Conservation (phyloP, 2,113 vertebrate genomes). For the Dinomys branickii region DNA sequence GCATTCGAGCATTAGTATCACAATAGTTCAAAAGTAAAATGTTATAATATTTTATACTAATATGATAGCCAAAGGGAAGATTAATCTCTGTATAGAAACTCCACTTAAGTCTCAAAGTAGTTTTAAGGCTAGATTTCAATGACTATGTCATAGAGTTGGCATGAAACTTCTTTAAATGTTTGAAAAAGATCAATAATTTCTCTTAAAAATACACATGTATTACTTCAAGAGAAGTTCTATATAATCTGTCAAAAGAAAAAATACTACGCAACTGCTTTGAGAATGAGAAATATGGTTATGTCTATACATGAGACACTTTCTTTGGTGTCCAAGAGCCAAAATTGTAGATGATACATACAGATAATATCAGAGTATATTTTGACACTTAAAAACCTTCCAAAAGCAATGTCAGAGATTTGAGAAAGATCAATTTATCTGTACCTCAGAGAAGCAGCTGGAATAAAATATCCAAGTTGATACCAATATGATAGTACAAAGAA, state of each 20-base stretch:
- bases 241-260: slow-evolving; percentile 87
- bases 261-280: neutral
- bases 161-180: slow-evolving; percentile 91
- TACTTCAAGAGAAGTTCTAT: slow-evolving; percentile 72
- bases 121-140: slow-evolving; percentile 90
- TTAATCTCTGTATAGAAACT: slow-evolving; percentile 93
- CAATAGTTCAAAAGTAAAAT: slow-evolving; percentile 93
- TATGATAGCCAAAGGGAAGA: slow-evolving; percentile 92
- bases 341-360: neutral
- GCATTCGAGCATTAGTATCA: slow-evolving; percentile 93
- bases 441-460: slow-evolving; percentile 81
- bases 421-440: slow-evolving; percentile 88
- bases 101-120: slow-evolving; percentile 92
- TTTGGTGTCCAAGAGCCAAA: neutral
- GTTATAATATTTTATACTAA: slow-evolving; percentile 90
- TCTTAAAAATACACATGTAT: slow-evolving; percentile 86
- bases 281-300: neutral
- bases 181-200: slow-evolving; percentile 94
- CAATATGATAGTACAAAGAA: slow-evolving; percentile 89
- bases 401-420: slow-evolving; percentile 83
- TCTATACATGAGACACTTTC: neutral
- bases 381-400: neutral
- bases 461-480: slow-evolving; percentile 88
- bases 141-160: slow-evolving; percentile 89
- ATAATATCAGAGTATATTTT: neutral